Evolutionary conservation across 2,888 invertebrate genomes (phyloP).

Genomic region (Apodemia mormo): DNA sequence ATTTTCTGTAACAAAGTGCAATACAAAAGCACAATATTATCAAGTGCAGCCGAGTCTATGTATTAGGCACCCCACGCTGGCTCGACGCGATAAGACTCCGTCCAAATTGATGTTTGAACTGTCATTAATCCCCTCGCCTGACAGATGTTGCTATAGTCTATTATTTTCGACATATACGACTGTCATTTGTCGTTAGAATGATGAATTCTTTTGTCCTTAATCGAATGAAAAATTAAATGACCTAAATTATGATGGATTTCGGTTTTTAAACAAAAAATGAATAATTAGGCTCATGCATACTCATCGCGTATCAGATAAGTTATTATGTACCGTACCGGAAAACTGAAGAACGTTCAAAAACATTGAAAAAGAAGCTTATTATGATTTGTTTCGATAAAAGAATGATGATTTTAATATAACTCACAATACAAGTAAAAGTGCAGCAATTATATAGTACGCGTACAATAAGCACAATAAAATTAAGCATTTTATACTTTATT

Average conservation of each 20-base stretch:
- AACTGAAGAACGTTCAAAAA: no score
- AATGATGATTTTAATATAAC: no score
- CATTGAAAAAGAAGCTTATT: no score
- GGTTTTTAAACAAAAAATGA: background rate
- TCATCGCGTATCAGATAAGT: no score
- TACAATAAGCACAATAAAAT: no score
- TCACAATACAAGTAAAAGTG: no score
- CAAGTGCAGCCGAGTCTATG: slow-evolving; percentile 51
- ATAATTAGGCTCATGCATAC: no score
- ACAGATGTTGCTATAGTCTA: slow-evolving; percentile 75
- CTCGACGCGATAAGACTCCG: slow-evolving; percentile 63
- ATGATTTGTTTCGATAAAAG: no score
- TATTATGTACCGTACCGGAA: no score
- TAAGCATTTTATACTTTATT: no score
- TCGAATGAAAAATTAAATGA: slow-evolving; percentile 19
- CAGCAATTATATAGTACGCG: no score
- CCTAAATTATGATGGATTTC: background rate
- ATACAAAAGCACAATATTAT: slow-evolving; percentile 46
- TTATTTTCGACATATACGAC: slow-evolving; percentile 76
- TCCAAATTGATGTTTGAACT: slow-evolving; percentile 78
- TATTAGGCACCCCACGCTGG: slow-evolving; percentile 60
- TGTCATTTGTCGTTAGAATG: slow-evolving; percentile 68
- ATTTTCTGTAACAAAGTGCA: slow-evolving; percentile 18
- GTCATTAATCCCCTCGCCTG: slow-evolving; percentile 69
- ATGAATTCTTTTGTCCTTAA: slow-evolving; percentile 48